These are phyloP conservation scores for Pampus argenteus DNA, from an alignment of 2,797 vertebrate genomes.

Conservation along the genomic window DNA sequence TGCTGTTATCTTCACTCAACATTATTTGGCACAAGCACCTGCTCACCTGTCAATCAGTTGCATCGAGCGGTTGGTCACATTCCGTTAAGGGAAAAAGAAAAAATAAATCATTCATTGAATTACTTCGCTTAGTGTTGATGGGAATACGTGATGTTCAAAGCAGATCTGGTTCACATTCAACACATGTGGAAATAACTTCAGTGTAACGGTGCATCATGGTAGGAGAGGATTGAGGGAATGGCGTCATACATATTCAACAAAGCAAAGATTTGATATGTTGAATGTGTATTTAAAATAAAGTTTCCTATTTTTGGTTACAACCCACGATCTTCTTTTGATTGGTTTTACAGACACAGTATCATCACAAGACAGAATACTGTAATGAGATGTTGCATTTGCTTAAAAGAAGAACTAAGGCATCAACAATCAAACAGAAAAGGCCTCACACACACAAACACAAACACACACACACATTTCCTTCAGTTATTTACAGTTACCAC, in stretches of 20 bases:
- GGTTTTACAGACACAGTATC: not conserved
- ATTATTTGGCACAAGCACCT: conserved; percentile 57
- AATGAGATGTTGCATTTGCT: not conserved
- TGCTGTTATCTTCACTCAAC: not conserved
- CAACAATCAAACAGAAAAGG: too few relatives aligned
- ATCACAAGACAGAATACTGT: not conserved
- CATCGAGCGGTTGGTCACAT: conserved; percentile 24
- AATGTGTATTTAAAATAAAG: too few relatives aligned
- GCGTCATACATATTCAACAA: too few relatives aligned
- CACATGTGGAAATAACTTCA: not conserved
- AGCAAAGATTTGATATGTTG: too few relatives aligned
- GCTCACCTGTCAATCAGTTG: conserved; percentile 56
- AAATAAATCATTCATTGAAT: not conserved
- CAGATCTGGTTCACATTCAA: not conserved
- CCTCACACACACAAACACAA: too few relatives aligned
- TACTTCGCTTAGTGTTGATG: too few relatives aligned
- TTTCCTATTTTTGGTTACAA: not conserved
- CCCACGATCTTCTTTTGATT: not conserved
- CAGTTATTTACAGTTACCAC: too few relatives aligned
- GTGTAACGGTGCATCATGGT: not conserved
- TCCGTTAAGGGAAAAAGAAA: not conserved
- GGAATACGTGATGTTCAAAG: rapidly evolving
- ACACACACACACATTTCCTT: too few relatives aligned
- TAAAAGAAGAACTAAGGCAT: too few relatives aligned
- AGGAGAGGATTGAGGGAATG: not conserved